Evolutionary conservation across 2,888 invertebrate genomes (phyloP).

Genomic region (Caenorhabditis wallacei): DNA sequence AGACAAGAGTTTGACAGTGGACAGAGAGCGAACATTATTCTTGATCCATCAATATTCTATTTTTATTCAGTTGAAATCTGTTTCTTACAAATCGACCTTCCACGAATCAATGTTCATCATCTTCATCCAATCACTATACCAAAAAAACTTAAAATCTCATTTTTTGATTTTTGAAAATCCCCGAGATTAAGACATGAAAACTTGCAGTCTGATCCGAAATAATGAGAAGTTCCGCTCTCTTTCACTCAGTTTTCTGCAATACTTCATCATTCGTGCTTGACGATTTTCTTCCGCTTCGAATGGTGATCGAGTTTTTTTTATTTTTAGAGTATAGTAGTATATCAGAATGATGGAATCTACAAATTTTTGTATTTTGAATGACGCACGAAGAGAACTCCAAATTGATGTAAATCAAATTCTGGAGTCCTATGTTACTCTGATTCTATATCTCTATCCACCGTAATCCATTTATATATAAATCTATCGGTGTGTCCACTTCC

Average conservation of each 20-base stretch:
- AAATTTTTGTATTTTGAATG: not conserved
- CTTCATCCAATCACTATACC: too few relatives aligned
- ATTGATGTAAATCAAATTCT: not conserved
- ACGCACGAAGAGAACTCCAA: conserved; percentile 1
- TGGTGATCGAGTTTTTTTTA: not conserved
- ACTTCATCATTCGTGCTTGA: not conserved
- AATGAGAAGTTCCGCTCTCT: not conserved
- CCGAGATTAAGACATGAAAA: not conserved
- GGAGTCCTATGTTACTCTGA: not conserved
- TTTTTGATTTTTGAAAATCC: not conserved
- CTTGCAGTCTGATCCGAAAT: not conserved
- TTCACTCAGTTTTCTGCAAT: not conserved
- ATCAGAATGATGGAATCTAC: not conserved
- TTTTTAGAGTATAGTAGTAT: not conserved
- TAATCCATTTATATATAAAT: not conserved
- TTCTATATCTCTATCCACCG: conserved; percentile 9
- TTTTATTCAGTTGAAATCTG: too few relatives aligned
- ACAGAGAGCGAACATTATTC: too few relatives aligned
- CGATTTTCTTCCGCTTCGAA: not conserved
- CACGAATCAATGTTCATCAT: too few relatives aligned
- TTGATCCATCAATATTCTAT: too few relatives aligned
- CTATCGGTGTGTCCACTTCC: not conserved
- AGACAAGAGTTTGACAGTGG: too few relatives aligned
- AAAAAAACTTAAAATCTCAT: not conserved
- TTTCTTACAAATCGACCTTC: too few relatives aligned